A percentile compares a stretch with the other conserved stretches of the same genome.
Conservation (phyloP, 2,113 vertebrate species). For the Anoplopoma fimbria region DNA sequence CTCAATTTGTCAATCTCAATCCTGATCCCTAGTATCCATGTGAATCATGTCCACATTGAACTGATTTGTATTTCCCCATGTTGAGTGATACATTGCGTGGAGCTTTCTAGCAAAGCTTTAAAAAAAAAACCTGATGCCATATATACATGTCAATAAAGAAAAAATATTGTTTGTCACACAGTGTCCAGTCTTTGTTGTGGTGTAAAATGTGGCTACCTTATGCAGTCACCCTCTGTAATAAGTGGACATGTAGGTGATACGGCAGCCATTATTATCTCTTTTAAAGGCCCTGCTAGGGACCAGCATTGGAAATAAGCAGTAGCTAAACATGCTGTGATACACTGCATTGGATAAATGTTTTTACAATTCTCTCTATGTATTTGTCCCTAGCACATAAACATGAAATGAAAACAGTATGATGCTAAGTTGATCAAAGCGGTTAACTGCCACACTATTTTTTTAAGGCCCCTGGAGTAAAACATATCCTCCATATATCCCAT, state of each 20-base stretch:
- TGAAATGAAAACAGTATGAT: conserved; percentile 8
- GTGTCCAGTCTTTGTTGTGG: background rate
- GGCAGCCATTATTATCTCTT: conserved; percentile 9
- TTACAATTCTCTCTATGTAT: background rate
- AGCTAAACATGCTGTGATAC: background rate
- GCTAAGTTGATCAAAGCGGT: conserved; percentile 27
- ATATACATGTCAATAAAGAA: background rate
- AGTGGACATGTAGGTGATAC: conserved; percentile 21
- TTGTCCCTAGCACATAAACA: background rate
- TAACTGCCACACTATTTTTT: conserved; percentile 17
- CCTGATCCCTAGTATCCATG: no score
- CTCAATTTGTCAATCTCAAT: background rate
- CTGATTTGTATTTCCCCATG: no score
- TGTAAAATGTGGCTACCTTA: background rate
- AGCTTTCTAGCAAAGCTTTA: background rate
- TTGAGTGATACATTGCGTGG: background rate
- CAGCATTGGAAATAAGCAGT: background rate
- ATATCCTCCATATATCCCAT: conserved; percentile 7
- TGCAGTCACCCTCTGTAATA: background rate
- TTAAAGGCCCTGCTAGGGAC: background rate
- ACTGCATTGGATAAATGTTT: background rate
- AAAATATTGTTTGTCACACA: background rate
- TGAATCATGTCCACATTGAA: background rate
- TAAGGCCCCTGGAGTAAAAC: conserved; percentile 44
- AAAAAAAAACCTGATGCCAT: background rate